Evolutionary conservation across 2,888 invertebrate species (phyloP).

Genomic region (Lithophane ornitopus): DNA sequence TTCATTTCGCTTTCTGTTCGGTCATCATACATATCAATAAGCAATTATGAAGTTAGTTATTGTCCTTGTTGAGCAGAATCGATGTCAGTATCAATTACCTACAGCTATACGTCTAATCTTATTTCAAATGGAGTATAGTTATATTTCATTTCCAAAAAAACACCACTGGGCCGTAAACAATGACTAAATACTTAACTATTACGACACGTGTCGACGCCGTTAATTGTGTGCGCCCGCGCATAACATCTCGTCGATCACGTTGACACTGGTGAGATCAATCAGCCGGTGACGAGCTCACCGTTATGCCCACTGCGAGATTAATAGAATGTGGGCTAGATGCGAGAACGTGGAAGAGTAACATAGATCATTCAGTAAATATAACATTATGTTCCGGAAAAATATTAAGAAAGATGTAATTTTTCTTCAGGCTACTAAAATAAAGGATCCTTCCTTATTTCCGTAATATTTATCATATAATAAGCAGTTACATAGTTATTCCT

Average conservation of each 20-base stretch:
- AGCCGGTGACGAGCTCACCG: slow-evolving; percentile 47
- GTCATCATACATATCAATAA: background rate
- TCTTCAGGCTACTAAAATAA: background rate
- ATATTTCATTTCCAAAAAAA: slow-evolving; percentile 35
- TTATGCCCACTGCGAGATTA: slow-evolving; percentile 51
- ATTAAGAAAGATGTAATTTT: background rate
- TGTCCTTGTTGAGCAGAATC: background rate
- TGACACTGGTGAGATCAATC: slow-evolving; percentile 56
- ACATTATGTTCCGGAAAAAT: background rate
- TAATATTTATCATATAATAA: background rate
- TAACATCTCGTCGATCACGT: slow-evolving; percentile 40
- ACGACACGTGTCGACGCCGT: slow-evolving; percentile 38
- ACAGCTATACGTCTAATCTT: too few species aligned
- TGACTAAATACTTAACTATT: slow-evolving; percentile 28
- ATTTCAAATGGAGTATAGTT: too few species aligned
- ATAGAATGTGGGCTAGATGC: slow-evolving; percentile 31
- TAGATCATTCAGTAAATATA: background rate
- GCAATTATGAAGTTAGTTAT: background rate
- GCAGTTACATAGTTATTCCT: background rate
- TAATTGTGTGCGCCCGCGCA: slow-evolving; percentile 46
- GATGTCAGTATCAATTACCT: slow-evolving; percentile 18
- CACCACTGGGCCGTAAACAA: slow-evolving; percentile 25
- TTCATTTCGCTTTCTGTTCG: background rate
- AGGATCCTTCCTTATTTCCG: too few species aligned
- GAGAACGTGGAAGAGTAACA: slow-evolving; percentile 9